Conservation (phyloP, 2,888 invertebrate genomes). For the Phragmatobia fuliginosa region DNA sequence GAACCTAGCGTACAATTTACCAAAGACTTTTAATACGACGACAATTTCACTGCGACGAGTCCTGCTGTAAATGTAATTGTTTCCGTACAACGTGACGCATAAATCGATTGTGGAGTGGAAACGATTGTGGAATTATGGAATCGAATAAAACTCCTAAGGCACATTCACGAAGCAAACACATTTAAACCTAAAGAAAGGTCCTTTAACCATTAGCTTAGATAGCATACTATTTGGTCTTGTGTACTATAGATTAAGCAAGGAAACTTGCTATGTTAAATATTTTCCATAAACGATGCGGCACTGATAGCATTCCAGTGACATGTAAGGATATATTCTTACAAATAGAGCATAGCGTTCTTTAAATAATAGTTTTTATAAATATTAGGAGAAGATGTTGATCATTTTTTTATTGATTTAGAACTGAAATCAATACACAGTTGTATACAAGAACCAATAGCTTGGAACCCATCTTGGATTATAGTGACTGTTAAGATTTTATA, state of each 20-base stretch:
- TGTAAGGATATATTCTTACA: neutral
- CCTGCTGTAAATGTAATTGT: constrained; percentile 61
- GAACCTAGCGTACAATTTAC: constrained; percentile 61
- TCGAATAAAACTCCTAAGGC: constrained; percentile 59
- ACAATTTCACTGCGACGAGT: constrained; percentile 64
- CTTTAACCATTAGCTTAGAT: neutral
- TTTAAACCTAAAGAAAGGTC: neutral
- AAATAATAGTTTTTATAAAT: neutral
- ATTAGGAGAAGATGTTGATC: neutral
- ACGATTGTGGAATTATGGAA: too few species aligned
- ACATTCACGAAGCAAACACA: neutral
- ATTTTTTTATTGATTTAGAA: neutral
- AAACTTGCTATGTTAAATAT: neutral
- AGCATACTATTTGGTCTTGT: neutral
- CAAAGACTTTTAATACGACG: constrained; percentile 51
- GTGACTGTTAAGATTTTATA: neutral
- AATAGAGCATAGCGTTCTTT: too few species aligned
- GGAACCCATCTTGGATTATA: neutral
- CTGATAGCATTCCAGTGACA: neutral
- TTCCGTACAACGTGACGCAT: constrained; percentile 73
- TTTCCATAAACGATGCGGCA: neutral
- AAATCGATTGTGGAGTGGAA: constrained; percentile 65
- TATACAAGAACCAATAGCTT: neutral
- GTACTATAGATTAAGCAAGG: neutral
- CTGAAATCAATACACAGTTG: neutral